phyloP scores from a whole-genome alignment of 1,140 invertebrate species.

The Platyscapa corneri region DNA sequence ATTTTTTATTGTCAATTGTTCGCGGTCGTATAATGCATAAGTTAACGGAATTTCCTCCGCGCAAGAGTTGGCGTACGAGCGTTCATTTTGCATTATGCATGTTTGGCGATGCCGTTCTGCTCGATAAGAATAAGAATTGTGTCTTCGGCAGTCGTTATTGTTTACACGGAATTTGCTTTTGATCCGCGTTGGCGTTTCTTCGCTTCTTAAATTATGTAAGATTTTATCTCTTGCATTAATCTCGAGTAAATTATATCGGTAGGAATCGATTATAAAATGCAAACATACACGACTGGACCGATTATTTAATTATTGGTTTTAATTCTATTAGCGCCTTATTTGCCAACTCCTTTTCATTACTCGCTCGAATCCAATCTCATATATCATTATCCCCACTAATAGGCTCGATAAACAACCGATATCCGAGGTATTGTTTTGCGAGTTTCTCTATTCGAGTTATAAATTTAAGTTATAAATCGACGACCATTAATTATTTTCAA shows the following conservation, averaged over 20 bases:
- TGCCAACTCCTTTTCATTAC: too few species aligned
- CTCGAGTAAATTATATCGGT: background rate
- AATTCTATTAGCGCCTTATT: too few species aligned
- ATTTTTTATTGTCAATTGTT: background rate
- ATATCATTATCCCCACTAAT: too few species aligned
- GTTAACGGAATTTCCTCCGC: background rate
- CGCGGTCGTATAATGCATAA: background rate
- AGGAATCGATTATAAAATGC: background rate
- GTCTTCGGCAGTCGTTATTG: background rate
- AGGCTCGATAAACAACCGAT: too few species aligned
- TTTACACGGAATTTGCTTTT: background rate
- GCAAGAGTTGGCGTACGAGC: background rate
- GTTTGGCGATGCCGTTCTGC: background rate
- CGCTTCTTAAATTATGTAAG: too few species aligned
- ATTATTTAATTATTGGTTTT: too few species aligned
- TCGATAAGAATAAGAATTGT: background rate
- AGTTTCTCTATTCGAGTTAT: too few species aligned
- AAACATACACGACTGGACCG: too few species aligned
- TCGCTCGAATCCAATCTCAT: too few species aligned
- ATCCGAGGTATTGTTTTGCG: too few species aligned
- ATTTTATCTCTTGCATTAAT: background rate
- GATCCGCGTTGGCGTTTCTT: background rate
- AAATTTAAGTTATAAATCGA: too few species aligned
- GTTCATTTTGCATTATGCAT: conserved; percentile 15
- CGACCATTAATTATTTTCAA: background rate